Percentiles rank a stretch among this genome's conserved stretches.
Conservation (phyloP, 2,888 invertebrate species). For the Drosophila cognata region DNA sequence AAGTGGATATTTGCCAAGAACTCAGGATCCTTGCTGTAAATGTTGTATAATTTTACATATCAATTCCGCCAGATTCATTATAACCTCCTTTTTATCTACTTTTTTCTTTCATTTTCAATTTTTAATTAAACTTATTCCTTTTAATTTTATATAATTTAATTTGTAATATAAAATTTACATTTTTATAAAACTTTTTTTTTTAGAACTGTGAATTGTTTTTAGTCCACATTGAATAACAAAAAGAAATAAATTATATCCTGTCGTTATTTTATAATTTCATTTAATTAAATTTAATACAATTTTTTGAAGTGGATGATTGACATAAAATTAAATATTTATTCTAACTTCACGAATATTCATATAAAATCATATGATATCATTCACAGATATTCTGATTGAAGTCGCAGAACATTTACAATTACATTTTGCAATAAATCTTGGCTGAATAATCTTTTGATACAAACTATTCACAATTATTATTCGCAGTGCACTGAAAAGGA, state of each 20-base stretch:
- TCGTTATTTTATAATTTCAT: neutral
- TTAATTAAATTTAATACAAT: neutral
- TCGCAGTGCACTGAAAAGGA: neutral
- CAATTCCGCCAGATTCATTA: neutral
- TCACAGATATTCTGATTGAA: neutral
- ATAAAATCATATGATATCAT: neutral
- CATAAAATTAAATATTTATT: neutral
- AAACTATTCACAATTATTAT: neutral
- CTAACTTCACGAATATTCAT: neutral
- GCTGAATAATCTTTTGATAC: neutral
- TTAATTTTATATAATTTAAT: too few relatives aligned
- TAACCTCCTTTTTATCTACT: neutral
- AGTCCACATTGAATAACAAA: too few relatives aligned
- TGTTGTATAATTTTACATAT: neutral
- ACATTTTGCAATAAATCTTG: neutral
- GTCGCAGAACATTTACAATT: neutral
- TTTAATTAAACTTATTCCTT: neutral
- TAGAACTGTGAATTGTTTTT: too few relatives aligned
- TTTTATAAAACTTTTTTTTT: too few relatives aligned
- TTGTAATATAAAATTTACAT: too few relatives aligned
- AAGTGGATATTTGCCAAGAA: neutral
- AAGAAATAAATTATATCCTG: neutral
- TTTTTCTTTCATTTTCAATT: neutral
- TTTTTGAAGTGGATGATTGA: neutral
- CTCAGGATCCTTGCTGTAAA: neutral